Conservation (phyloP, 2,113 vertebrate genomes). For the Nyctereutes procyonoides region DNA sequence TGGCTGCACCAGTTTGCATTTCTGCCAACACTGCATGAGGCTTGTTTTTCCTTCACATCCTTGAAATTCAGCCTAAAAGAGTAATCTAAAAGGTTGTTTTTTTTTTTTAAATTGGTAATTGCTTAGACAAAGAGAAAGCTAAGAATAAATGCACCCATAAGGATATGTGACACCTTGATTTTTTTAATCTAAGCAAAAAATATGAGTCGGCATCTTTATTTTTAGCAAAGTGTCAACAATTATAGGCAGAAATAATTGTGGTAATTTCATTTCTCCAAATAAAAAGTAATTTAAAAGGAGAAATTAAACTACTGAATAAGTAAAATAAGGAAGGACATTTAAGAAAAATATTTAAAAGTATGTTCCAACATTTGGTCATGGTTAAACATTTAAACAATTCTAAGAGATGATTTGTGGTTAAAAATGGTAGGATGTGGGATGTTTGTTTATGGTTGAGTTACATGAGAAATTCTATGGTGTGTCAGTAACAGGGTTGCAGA, state of each 20-base stretch:
- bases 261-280: background rate
- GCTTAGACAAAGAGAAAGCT: background rate
- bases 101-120: background rate
- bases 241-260: background rate
- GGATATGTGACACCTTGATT: background rate
- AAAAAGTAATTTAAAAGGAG: background rate
- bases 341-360: background rate
- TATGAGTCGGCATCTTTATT: background rate
- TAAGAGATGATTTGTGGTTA: background rate
- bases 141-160: background rate
- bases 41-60: background rate
- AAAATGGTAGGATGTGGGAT: background rate
- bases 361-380: background rate
- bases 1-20: background rate
- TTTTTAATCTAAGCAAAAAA: background rate
- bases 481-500: accelerated
- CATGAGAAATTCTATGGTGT: background rate
- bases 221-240: background rate
- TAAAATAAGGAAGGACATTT: background rate
- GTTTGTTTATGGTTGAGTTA: background rate
- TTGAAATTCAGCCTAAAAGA: background rate
- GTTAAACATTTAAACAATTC: background rate
- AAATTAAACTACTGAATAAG: background rate
- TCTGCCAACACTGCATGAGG: background rate
- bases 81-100: background rate